Percentiles rank a stretch among this genome's conserved stretches.
Evolutionary conservation across 2,888 invertebrate genomes (phyloP).

Genomic region (Athalia circularis): DNA sequence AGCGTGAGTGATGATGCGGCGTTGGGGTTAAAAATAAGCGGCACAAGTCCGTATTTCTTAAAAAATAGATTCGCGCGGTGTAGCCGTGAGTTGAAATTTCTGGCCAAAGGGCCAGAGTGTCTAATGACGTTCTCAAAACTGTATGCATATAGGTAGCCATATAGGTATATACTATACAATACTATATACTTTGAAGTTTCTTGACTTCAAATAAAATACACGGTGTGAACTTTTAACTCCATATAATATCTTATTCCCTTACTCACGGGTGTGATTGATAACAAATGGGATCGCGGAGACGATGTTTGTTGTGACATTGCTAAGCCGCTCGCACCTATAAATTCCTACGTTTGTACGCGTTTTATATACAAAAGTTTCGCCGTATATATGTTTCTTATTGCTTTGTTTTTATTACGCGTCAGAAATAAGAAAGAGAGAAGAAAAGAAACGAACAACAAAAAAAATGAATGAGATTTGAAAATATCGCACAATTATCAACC

Average conservation of each 20-base stretch:
- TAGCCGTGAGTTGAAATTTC: not conserved
- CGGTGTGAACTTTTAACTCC: not conserved
- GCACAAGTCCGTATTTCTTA: conserved; percentile 37
- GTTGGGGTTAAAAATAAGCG: conserved; percentile 34
- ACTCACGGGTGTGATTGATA: conserved; percentile 57
- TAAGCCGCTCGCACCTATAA: conserved; percentile 61
- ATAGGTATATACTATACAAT: too few relatives aligned
- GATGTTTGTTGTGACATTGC: conserved; percentile 66
- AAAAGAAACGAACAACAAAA: too few relatives aligned
- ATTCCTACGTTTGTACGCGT: conserved; percentile 49
- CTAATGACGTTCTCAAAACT: conserved; percentile 21
- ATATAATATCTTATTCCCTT: not conserved
- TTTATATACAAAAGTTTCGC: too few relatives aligned
- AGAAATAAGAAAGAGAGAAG: not conserved
- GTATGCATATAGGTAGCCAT: not conserved
- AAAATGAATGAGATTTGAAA: too few relatives aligned
- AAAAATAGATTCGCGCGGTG: conserved; percentile 37
- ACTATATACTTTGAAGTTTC: too few relatives aligned
- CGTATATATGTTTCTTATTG: too few relatives aligned
- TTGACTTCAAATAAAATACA: too few relatives aligned
- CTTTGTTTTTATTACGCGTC: too few relatives aligned
- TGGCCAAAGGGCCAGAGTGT: conserved; percentile 21
- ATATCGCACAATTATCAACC: too few relatives aligned
- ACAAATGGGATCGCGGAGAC: conserved; percentile 54
- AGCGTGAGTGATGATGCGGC: conserved; percentile 38